Evolutionary conservation across 2,888 invertebrate species (phyloP), one percentile per base, ranked within the genome.

Genomic region (Geophilus truncorum): DNA sequence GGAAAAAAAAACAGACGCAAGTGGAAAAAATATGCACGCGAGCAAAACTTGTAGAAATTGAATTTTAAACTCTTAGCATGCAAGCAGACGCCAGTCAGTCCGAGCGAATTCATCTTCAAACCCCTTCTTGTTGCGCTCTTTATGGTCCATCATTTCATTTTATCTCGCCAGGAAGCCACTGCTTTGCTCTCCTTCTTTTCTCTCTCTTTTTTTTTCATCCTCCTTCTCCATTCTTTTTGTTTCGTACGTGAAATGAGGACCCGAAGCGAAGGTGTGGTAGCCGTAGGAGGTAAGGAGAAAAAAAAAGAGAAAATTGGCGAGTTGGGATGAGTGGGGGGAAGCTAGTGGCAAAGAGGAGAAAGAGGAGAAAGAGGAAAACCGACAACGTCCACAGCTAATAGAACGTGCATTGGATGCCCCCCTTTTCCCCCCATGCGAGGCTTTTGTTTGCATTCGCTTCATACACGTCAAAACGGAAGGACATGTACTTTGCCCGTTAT

Each of bases 41-140:
- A 70, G 70, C 70, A 70, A 70, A 70, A 70, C 70, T 70, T 70
- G 70, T 70, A 70, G 25, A 70, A 70, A 70, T 70, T 70, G 70
- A 70, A 70, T 70, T 70, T 70, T 70, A 70, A 70, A 70, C 70
- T 70, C 70, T 70, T 70, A 70, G 70, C 70, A 70, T 70, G 70
- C 70, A 70, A 28, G 70, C 70, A 70, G 70, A 70, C 70, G 70
- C 70, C 70, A 70, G 70, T 70, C 70, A 70, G 70, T 70, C 70
- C 70, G 70, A 70, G 70, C 70, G 70, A 70, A 70, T 70, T 70
- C 70, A 25, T 70, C 70, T 70, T 70, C 70, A 70, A 70, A 70
- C 70, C 28, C 28, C 70, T 70, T n/a, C 70, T 70, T 70, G 70
- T 70, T 70, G 70, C 70, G 70, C 70, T 70, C 70, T 70, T 70